These are phyloP conservation scores for Ophion ellenae DNA, from an alignment of 2,888 invertebrate genomes.

Conservation along the genomic window DNA sequence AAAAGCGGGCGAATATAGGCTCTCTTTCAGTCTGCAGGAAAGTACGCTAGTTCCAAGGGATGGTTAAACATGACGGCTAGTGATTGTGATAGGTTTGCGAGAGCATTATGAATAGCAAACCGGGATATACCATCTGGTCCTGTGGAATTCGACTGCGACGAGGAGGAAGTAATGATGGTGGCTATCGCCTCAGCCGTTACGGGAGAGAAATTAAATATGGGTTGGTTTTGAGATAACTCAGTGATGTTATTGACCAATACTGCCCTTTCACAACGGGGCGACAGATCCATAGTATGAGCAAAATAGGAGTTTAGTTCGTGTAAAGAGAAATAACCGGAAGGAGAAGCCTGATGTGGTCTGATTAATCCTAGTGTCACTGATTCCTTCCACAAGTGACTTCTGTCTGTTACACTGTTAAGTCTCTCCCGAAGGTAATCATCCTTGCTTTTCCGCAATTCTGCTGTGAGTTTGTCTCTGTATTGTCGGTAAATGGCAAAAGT, in stretches of 20 bases:
- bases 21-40: background rate
- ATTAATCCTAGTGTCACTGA: background rate
- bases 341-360: background rate
- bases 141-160: background rate
- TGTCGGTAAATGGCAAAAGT: background rate
- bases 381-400: background rate
- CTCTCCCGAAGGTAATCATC: background rate
- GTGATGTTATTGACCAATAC: background rate
- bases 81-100: background rate
- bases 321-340: background rate
- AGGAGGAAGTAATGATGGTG: background rate
- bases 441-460: background rate
- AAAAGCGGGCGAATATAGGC: background rate
- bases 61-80: background rate
- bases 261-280: too few species aligned
- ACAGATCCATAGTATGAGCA: too few species aligned
- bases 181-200: too few species aligned
- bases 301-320: background rate
- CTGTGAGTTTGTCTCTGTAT: background rate
- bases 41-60: background rate
- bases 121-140: constrained; percentile 8
- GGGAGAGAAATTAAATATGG: background rate
- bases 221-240: background rate
- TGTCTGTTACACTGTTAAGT: background rate
- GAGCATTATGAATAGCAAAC: background rate